phyloP scores from a whole-genome alignment of 2,797 vertebrate species.

The Cynodonichthys magdalenae region DNA sequence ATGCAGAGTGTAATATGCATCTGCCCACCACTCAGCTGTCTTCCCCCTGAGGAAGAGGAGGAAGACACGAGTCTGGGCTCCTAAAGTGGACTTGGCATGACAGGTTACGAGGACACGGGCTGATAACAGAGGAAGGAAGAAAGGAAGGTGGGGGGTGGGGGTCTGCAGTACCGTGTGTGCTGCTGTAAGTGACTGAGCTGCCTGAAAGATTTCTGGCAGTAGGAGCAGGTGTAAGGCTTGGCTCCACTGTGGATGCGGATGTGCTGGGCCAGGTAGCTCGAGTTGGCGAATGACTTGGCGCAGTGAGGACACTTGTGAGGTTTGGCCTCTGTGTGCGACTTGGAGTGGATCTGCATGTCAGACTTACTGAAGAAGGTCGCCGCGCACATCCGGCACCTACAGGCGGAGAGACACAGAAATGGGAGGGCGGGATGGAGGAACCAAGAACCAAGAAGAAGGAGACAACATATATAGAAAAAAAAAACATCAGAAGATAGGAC shows the following conservation, averaged over 20 bases:
- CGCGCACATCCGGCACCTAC: constrained; percentile 99
- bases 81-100: constrained; percentile 51
- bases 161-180: constrained; percentile 96
- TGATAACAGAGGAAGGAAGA: constrained; percentile 8
- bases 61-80: constrained; percentile 38
- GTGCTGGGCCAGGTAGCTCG: constrained; percentile 99
- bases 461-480: constrained; percentile 27
- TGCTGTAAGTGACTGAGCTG: constrained; percentile 99
- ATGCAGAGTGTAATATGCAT: constrained; percentile 52
- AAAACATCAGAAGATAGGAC: constrained; percentile 25
- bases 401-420: constrained; percentile 83
- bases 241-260: constrained; percentile 99
- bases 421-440: constrained; percentile 70
- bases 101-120: constrained; percentile 53
- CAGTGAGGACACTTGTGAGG: constrained; percentile 99
- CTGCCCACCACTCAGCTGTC: constrained; percentile 46
- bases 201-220: constrained; percentile 99
- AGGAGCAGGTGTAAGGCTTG: constrained; percentile 99
- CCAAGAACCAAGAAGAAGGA: constrained; percentile 46
- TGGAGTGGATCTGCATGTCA: constrained; percentile 99
- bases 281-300: constrained; percentile 99
- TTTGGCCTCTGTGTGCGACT: constrained; percentile 99
- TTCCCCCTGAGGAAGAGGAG: constrained; percentile 33
- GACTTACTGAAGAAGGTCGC: constrained; percentile 99
- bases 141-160: constrained; percentile 16